A percentile compares a stretch with the other conserved stretches of the same genome.
phyloP scores from a whole-genome alignment of 1,140 invertebrate genomes.

The Varroa destructor region DNA sequence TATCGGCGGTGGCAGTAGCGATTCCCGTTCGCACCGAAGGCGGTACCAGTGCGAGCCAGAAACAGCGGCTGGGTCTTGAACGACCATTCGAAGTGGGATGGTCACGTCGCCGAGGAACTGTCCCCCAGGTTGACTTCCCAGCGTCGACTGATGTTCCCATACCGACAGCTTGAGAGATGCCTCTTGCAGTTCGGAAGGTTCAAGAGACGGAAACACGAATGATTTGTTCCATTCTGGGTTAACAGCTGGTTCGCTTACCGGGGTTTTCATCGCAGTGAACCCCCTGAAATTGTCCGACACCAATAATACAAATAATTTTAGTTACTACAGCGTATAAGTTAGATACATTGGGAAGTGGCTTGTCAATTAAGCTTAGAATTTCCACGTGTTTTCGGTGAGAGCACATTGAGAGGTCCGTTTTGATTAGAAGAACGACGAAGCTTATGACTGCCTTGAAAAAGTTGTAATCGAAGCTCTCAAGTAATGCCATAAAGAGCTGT shows the following conservation, averaged over 20 bases:
- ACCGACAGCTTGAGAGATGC: constrained; percentile 23
- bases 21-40: constrained; percentile 12
- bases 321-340: no score
- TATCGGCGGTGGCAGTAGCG: constrained; percentile 13
- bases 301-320: no score
- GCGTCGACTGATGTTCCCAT: constrained; percentile 23
- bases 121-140: constrained; percentile 10
- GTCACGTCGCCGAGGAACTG: constrained; percentile 23
- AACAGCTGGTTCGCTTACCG: constrained; percentile 24
- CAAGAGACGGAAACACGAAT: constrained; percentile 9
- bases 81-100: constrained; percentile 8
- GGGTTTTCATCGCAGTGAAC: constrained; percentile 21
- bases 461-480: no score
- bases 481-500: no score
- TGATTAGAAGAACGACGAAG: no score
- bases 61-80: constrained; percentile 8
- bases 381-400: no score
- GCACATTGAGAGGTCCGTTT: no score
- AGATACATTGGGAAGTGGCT: no score
- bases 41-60: constrained; percentile 27
- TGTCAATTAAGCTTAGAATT: no score
- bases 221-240: constrained; percentile 27
- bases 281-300: background rate
- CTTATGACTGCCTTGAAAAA: no score
- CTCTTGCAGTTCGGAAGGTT: constrained; percentile 15